Base-by-base conservation (phyloP, 2,888 invertebrate genomes). In the Troglohyphantes excavatus region DNA sequence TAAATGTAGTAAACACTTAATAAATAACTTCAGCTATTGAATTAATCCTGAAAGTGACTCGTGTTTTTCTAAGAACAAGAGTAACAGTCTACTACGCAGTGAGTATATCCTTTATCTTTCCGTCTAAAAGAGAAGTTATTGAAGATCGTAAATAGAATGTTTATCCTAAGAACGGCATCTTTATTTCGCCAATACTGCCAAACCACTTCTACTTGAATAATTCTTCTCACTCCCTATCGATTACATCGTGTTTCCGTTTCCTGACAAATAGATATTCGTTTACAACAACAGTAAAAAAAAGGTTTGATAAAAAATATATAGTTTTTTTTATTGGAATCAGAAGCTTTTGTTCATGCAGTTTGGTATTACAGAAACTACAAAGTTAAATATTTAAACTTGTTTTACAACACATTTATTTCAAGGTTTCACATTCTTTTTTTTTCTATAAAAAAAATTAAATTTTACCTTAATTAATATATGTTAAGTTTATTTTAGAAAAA, bases 81-180 rank as follows among this genome's bases (percentile, higher is more conserved):
- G 2, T 13, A 13, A 17, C 53, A 17, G 13, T 53, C 53, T n/a
- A 2, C 13, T 39, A 33, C 33, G n/a, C 33, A 33, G 33, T 33
- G 9, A 9, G 33, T 33, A 33, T 33, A 33, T 33, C 9, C 33
- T 33, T 33, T 53, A 53, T 13, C n/a, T 5, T 53, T 53, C 17
- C 53, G 53, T n/a, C 53, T 11, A 53, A 53, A 53, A 53, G 13
- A 17, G 53, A 53, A 53, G 2, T 53, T 53, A 53, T 53, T 53
- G 53, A 53, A 53, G 53, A n/a, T 53, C 53, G 53, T 53, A 53
- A 53, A 53, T 53, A 53, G 33, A 53, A 53, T 53, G 53, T 53
- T 53, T 53, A 53, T 53, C 2, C 53, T 17, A 53, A 53, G 53
- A n/a, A n/a, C 2, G 53, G n/a, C 53, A 53, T 11, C 2, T 53